phyloP scores from a whole-genome alignment of 1,140 invertebrate genomes.

The Campodea augens region DNA sequence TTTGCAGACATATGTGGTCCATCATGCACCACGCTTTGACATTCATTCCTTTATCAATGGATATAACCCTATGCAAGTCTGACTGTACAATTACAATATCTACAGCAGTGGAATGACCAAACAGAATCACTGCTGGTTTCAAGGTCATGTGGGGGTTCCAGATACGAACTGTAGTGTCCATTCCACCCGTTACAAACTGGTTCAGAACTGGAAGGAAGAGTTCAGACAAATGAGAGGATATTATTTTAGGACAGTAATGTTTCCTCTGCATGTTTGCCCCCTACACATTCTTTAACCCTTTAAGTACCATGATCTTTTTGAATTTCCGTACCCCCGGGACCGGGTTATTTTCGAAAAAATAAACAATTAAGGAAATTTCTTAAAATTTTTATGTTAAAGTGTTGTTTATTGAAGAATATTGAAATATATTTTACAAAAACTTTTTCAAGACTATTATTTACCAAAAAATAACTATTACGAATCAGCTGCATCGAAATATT shows the following conservation, averaged over 20 bases:
- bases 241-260: not conserved
- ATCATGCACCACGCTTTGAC: slow-evolving; percentile 48
- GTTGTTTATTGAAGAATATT: not conserved
- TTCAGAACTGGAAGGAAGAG: slow-evolving; percentile 23
- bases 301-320: no score
- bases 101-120: slow-evolving; percentile 47
- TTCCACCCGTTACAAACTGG: slow-evolving; percentile 44
- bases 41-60: slow-evolving; percentile 39
- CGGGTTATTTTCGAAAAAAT: no score
- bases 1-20: slow-evolving; percentile 33
- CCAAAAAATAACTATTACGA: no score
- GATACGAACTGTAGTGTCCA: slow-evolving; percentile 44
- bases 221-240: not conserved
- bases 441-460: no score
- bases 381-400: not conserved
- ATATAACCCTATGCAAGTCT: slow-evolving; percentile 27
- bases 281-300: not conserved
- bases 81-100: slow-evolving; percentile 39
- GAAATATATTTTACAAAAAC: no score
- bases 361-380: no score
- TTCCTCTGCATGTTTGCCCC: not conserved
- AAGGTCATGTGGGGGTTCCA: slow-evolving; percentile 54
- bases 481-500: no score
- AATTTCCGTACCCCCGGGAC: no score
- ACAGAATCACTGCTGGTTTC: slow-evolving; percentile 35